Conservation (phyloP, 2,888 invertebrate species). For the Philereme transversata region DNA sequence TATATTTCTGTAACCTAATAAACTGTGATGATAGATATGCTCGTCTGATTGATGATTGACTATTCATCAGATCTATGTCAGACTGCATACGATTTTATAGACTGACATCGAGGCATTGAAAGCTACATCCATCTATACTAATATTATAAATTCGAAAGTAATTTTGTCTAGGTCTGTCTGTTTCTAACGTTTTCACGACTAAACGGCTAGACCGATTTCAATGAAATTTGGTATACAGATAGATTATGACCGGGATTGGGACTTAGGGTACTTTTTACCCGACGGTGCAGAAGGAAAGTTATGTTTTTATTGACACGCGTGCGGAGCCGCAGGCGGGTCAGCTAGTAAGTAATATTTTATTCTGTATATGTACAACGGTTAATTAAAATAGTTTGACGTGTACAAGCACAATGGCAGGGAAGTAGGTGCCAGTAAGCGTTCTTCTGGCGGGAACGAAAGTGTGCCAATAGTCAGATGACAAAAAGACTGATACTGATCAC, state of each 20-base stretch:
- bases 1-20: constrained; percentile 45
- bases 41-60: constrained; percentile 51
- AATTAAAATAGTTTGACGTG: constrained; percentile 59
- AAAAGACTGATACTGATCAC: constrained; percentile 74
- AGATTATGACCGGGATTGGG: too few species aligned
- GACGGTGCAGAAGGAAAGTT: too few species aligned
- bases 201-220: too few species aligned
- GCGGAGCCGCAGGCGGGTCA: background rate
- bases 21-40: constrained; percentile 32
- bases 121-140: constrained; percentile 14
- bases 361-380: constrained; percentile 48
- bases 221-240: too few species aligned
- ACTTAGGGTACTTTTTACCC: too few species aligned
- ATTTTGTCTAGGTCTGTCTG: too few species aligned
- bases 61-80: constrained; percentile 49
- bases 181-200: too few species aligned
- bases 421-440: constrained; percentile 45
- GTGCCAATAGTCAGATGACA: constrained; percentile 63
- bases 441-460: constrained; percentile 68
- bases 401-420: constrained; percentile 50
- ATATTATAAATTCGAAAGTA: too few species aligned
- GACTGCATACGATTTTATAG: constrained; percentile 44
- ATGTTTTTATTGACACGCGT: too few species aligned
- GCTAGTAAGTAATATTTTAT: constrained; percentile 48
- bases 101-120: constrained; percentile 43